Evolutionary conservation across 2,888 invertebrate species (phyloP), one percentile per base, ranked within the genome.

Genomic region (Alentia gelatinosa): DNA sequence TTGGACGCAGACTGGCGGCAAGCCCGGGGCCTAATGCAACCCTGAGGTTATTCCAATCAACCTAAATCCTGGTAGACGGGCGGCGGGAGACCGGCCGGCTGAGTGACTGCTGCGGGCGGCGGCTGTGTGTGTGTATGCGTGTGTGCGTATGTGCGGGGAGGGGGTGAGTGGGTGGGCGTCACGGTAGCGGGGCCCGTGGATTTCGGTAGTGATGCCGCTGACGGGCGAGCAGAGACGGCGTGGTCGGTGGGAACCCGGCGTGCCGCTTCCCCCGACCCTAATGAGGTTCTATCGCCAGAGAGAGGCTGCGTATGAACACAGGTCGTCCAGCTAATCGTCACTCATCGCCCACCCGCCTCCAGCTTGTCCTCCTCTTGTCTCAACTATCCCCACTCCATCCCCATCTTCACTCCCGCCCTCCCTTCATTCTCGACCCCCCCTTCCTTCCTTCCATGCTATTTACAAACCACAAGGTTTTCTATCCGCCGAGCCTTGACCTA

Each of bases 1-100:
- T 79, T n/a, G 39, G 84, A 40, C n/a, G 26, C 42, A 26, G 26
- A 15, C 50, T 86, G 86, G 26, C 42, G 86, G 7, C 33, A 26
- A 19, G 86, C 50, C 86, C 7, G 19, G 7, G 0, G 26, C 23
- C 47, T 86, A 47, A 86, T 47, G 47, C 35, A 40, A 86, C 42
- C 86, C 86, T 19, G 19, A 30, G 86, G 86, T 86, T 86, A 86
- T 86, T 86, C 86, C 86, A 86, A 86, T 86, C 86, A 86, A 26
- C 86, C 86, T 47, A 86, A 86, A 86, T 42, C 86, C 86, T 33
- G 47, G 7, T 42, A 9, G 84, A 84, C 47, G 79, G 68, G 68
- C 26, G 12, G 68, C 30, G 26, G 63, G 63, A 5, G 63, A 9
- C 26, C 9, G 63, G 5, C 26, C 9, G 47, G 19, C 26, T 63